These are phyloP conservation scores for Meandrina meandrites DNA, from an alignment of 92 coral and sea anemone genomes.

Conservation along the genomic window DNA sequence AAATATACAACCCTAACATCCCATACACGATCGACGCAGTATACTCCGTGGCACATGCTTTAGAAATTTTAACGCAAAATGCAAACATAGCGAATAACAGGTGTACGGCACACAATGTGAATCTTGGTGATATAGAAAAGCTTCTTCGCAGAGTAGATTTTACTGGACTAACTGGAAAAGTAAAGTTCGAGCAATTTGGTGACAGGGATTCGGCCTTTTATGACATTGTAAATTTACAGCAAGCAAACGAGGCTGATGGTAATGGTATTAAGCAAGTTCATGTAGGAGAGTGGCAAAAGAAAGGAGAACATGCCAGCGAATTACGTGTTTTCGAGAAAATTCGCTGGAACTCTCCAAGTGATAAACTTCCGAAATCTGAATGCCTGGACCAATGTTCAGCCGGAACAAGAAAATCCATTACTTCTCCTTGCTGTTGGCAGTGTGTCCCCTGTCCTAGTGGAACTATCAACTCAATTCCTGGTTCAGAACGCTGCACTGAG, in stretches of 20 bases:
- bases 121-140: background rate
- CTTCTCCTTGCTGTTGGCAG: slow-evolving; percentile 41
- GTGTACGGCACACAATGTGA: background rate
- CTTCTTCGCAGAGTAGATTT: background rate
- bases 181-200: background rate
- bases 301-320: background rate
- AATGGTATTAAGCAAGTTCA: background rate
- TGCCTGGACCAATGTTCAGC: slow-evolving; percentile 24
- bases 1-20: background rate
- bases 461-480: slow-evolving; percentile 1
- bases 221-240: slow-evolving; percentile 11
- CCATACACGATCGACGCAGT: slow-evolving; percentile 7
- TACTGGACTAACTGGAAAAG: slow-evolving; percentile 6
- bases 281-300: background rate
- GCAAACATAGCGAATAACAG: background rate
- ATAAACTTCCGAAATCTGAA: background rate
- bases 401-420: slow-evolving; percentile 30
- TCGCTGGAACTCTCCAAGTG: background rate
- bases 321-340: background rate
- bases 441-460: slow-evolving; percentile 34
- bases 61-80: background rate
- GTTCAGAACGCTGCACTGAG: slow-evolving; percentile 7
- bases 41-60: background rate
- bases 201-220: background rate
- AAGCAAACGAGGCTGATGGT: background rate